phyloP scores from a whole-genome alignment of 2,888 invertebrate genomes.

The Ophraella communa region DNA sequence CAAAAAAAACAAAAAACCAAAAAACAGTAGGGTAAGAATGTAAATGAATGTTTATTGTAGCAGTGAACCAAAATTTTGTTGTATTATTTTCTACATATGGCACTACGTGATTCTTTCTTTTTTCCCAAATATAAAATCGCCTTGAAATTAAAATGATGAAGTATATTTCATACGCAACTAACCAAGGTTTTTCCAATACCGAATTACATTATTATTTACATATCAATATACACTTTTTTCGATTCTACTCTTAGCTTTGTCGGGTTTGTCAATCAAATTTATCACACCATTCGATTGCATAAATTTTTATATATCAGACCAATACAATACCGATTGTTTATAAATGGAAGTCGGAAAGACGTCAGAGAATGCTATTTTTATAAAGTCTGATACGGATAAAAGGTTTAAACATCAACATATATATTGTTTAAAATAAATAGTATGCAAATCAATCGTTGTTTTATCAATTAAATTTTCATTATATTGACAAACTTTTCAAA shows the following conservation, averaged over 20 bases:
- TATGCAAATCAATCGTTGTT: neutral
- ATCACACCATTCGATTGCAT: conserved; percentile 14
- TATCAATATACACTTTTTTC: neutral
- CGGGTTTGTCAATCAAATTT: neutral
- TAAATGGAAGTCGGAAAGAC: conserved; percentile 1
- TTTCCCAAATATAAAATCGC: too few relatives aligned
- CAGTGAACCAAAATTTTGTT: too few relatives aligned
- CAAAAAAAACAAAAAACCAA: too few relatives aligned
- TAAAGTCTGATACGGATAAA: neutral
- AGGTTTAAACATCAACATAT: neutral
- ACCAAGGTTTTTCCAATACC: neutral
- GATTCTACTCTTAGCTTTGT: neutral
- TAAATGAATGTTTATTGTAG: too few relatives aligned
- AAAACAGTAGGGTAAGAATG: too few relatives aligned
- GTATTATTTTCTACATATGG: neutral
- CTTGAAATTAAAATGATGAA: too few relatives aligned
- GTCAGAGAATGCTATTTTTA: conserved; percentile 12
- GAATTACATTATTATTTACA: neutral
- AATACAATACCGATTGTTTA: conserved; percentile 17
- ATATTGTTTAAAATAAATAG: neutral
- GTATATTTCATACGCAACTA: neutral
- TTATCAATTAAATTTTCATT: neutral
- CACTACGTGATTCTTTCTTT: too few relatives aligned
- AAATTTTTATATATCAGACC: conserved; percentile 12
- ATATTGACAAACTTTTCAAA: too few relatives aligned